Evolutionary conservation across 2,113 vertebrate species (phyloP).

Genomic region (Colossoma macropomum): DNA sequence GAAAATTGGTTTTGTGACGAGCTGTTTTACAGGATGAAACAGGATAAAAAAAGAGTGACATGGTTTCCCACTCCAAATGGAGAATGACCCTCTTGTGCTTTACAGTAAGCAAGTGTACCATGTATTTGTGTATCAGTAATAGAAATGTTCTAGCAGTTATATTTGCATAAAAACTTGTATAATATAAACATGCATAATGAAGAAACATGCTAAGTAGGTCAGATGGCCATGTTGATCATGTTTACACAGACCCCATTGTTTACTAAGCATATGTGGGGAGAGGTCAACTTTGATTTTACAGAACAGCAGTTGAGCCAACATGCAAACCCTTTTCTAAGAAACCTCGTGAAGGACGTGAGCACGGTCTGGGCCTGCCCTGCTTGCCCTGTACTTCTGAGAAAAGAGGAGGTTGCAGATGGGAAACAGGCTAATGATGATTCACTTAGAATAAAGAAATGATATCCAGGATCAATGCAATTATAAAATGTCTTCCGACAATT

Average conservation of each 20-base stretch:
- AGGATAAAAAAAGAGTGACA: too few relatives aligned
- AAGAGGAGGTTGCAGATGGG: constrained; percentile 29
- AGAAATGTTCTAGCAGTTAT: too few relatives aligned
- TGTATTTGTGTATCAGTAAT: too few relatives aligned
- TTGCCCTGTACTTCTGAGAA: constrained; percentile 50
- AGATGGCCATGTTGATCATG: constrained; percentile 7
- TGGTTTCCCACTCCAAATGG: too few relatives aligned
- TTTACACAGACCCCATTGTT: constrained; percentile 19
- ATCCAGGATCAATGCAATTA: constrained; percentile 11
- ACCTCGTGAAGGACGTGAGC: not conserved
- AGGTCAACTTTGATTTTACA: constrained; percentile 26
- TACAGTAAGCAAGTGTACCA: too few relatives aligned
- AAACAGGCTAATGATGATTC: constrained; percentile 26
- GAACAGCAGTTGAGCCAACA: constrained; percentile 10
- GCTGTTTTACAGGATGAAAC: too few relatives aligned
- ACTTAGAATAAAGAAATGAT: constrained; percentile 17
- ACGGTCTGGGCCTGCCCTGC: not conserved
- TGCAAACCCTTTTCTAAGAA: constrained; percentile 38
- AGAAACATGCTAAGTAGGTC: not conserved
- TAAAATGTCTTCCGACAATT: constrained; percentile 53
- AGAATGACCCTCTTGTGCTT: too few relatives aligned
- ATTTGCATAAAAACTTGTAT: too few relatives aligned
- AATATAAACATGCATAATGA: not conserved
- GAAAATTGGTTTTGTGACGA: too few relatives aligned
- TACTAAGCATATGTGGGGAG: constrained; percentile 16